Evolutionary conservation across 1,140 invertebrate genomes (phyloP).

Genomic region (Proctacanthus coquilletti): DNA sequence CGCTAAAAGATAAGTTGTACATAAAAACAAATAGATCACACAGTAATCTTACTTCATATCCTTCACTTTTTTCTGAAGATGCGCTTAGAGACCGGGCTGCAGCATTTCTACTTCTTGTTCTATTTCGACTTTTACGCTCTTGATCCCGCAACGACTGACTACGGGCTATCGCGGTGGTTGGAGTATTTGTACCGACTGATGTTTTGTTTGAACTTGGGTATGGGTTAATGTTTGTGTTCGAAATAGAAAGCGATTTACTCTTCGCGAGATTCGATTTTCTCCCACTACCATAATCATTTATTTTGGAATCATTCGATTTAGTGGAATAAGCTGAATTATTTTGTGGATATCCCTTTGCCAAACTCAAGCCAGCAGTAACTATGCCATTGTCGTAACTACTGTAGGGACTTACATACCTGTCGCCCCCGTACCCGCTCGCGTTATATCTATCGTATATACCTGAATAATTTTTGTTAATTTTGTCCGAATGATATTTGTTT

Average conservation of each 20-base stretch:
- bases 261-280: constrained; percentile 10
- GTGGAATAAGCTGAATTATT: neutral
- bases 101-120: constrained; percentile 21
- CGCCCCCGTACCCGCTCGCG: constrained; percentile 14
- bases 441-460: constrained; percentile 4
- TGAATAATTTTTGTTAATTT: too few relatives aligned
- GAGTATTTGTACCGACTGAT: constrained; percentile 17
- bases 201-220: constrained; percentile 7
- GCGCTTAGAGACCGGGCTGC: constrained; percentile 25
- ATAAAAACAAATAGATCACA: neutral
- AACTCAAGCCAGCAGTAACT: constrained; percentile 25
- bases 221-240: constrained; percentile 21
- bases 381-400: constrained; percentile 28
- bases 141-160: constrained; percentile 27
- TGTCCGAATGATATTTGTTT: constrained; percentile 15
- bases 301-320: constrained; percentile 14
- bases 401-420: constrained; percentile 28
- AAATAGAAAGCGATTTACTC: constrained; percentile 18
- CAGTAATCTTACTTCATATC: constrained; percentile 45
- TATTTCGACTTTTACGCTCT: constrained; percentile 26
- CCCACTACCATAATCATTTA: constrained; percentile 2
- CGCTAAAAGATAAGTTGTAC: neutral
- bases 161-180: constrained; percentile 17
- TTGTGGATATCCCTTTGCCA: constrained; percentile 6
- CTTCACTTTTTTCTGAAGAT: constrained; percentile 39